Evolutionary conservation across 2,113 vertebrate species (phyloP).

Genomic region (Lepus europaeus): DNA sequence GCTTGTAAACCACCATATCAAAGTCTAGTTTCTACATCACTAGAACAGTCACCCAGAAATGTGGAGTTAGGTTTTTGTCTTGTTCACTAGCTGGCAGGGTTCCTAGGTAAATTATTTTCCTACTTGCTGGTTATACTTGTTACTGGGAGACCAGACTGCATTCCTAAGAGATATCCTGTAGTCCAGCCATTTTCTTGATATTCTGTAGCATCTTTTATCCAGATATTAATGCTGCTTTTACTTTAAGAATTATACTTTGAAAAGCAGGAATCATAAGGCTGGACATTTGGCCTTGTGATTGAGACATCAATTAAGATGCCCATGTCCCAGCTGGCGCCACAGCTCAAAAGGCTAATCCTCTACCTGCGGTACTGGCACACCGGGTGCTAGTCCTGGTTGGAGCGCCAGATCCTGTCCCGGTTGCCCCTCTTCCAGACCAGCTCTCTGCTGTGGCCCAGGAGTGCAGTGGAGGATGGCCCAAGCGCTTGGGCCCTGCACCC

Average conservation of each 20-base stretch:
- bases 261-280: conserved; percentile 22
- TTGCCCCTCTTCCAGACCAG: too few species aligned
- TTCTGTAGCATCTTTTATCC: not conserved
- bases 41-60: conserved; percentile 19
- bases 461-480: too few species aligned
- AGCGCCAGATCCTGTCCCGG: too few species aligned
- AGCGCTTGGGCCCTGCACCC: too few species aligned
- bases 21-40: not conserved
- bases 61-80: conserved; percentile 4
- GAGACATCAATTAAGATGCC: too few species aligned
- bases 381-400: too few species aligned
- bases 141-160: conserved; percentile 20
- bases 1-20: conserved; percentile 20
- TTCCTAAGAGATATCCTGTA: not conserved
- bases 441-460: too few species aligned
- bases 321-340: too few species aligned
- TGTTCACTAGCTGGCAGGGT: conserved; percentile 22
- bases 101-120: conserved; percentile 42
- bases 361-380: too few species aligned
- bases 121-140: conserved; percentile 29
- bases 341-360: too few species aligned
- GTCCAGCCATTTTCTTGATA: not conserved
- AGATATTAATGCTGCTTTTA: not conserved
- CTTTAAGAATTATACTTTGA: conserved; percentile 25
- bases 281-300: too few species aligned